These are phyloP conservation scores for Vollenhovia emeryi DNA, from an alignment of 1,140 invertebrate species.

Conservation along the genomic window DNA sequence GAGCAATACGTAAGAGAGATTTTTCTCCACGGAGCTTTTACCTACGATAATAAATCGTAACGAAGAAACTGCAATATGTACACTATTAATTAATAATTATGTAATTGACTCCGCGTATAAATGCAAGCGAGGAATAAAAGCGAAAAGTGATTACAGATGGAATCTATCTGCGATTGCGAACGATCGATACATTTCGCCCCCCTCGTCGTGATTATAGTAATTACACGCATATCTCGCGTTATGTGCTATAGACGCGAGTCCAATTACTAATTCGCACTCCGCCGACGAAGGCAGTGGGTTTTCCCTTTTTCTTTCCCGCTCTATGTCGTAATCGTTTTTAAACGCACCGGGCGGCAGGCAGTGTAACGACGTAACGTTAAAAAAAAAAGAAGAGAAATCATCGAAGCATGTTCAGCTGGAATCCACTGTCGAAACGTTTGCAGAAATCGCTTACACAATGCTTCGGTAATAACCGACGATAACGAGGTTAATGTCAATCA, in stretches of 20 bases:
- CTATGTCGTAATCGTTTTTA: constrained; percentile 43
- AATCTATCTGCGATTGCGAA: not conserved
- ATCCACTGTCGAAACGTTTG: constrained; percentile 24
- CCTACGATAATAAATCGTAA: not conserved
- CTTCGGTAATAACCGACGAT: constrained; percentile 6
- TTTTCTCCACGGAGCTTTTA: not conserved
- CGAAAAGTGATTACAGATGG: not conserved
- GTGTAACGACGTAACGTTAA: constrained; percentile 35
- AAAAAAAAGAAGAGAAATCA: constrained; percentile 36
- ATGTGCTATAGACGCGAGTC: not conserved
- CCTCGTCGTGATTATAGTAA: constrained; percentile 5
- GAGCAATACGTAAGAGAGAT: not conserved
- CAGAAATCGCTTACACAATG: constrained; percentile 46
- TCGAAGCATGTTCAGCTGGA: constrained; percentile 22
- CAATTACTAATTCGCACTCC: constrained; percentile 30
- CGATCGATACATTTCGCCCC: constrained; percentile 11
- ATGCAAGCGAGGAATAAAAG: not conserved
- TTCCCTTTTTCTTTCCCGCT: not conserved
- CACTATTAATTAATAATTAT: not conserved
- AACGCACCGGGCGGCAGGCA: not conserved
- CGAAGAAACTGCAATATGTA: not conserved
- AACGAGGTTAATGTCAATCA: constrained; percentile 52
- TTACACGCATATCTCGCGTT: constrained; percentile 19
- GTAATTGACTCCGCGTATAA: not conserved
- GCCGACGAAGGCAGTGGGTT: not conserved